A percentile compares a stretch with the other conserved stretches of the same genome.
These are phyloP conservation scores for Glandiceps talaboti DNA, from an alignment of 53 echinoderm and acorn worm species.

Conservation along the genomic window DNA sequence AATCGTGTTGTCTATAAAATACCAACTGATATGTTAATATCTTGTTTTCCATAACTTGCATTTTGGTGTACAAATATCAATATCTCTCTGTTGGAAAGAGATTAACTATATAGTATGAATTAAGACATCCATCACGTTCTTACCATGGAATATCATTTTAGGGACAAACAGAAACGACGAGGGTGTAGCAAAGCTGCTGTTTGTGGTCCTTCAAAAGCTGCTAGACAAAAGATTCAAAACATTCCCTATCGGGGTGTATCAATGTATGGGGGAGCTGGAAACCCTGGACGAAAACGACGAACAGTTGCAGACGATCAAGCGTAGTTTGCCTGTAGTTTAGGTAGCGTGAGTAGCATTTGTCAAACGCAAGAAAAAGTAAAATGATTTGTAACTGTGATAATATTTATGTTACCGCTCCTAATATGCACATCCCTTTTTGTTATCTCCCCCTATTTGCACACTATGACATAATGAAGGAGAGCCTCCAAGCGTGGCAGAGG, in stretches of 20 bases:
- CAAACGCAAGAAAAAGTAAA: no score
- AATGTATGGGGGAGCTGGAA: neutral
- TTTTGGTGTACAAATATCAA: no score
- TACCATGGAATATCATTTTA: no score
- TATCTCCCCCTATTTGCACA: neutral
- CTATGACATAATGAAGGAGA: neutral
- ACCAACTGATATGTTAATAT: no score
- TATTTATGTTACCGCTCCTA: no score
- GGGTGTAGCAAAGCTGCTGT: neutral
- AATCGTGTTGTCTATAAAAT: no score
- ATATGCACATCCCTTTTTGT: neutral
- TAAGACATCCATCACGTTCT: no score
- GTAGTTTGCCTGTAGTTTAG: neutral
- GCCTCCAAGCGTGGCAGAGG: neutral
- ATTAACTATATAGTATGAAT: no score
- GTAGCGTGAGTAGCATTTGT: neutral
- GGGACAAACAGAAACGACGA: neutral
- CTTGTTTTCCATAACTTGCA: no score
- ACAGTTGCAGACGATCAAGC: neutral
- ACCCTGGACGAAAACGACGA: neutral
- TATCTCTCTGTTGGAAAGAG: no score
- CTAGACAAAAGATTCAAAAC: neutral
- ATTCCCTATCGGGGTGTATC: neutral
- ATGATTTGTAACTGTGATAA: no score
- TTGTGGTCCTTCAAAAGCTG: neutral